Base-by-base conservation (phyloP, 2,113 vertebrate species). In the Anguilla japonica region DNA sequence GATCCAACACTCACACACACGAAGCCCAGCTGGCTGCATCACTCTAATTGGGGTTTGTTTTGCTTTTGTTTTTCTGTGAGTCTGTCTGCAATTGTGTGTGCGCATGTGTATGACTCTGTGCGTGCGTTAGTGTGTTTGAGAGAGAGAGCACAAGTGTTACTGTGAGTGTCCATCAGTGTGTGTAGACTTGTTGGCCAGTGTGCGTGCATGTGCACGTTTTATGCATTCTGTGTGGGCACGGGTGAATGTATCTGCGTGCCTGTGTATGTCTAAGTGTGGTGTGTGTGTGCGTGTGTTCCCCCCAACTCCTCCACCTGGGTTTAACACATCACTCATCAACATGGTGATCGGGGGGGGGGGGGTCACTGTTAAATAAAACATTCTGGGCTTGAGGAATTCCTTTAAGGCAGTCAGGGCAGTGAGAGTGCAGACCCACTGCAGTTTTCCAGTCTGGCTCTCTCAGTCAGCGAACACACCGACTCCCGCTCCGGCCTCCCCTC, bases 251-350 rank as follows among this genome's bases (percentile, higher is more conserved):
- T 43, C 88, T 91, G 84, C 87, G 86, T 90, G 87, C 90, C 89
- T 91, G 91, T 89, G 89, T 89, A 90, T 92, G 93, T 92, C 2
- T 40, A 3, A 3, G 18, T 57, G 56, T 81, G 75, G n/a, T 34
- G 83, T 78, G 79, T 60, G 43, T 41, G 39, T 41, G 89, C 82
- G 50, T 86, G 50, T 81, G 41, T 87, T 83, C 86, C 43, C 81
- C 90, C 89, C 88, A 85, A 91, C 89, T 92, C 78, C 81, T 81
- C 88, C 87, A 87, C 8, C 63, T 85, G 88, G 90, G 83, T 91
- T 92, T 81, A 87, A 86, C 86, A 83, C 83, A 82, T 93, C 92
- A 87, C 88, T 94, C 92, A 93, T 91, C 90, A 90, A 89, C 81
- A 82, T 79, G 9, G 41, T 79, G 88, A 87, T 83, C 43, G 86